Evolutionary conservation across 2,888 invertebrate genomes (phyloP), one percentile per base, ranked within the genome.

Genomic region (Drosophila tripunctata): DNA sequence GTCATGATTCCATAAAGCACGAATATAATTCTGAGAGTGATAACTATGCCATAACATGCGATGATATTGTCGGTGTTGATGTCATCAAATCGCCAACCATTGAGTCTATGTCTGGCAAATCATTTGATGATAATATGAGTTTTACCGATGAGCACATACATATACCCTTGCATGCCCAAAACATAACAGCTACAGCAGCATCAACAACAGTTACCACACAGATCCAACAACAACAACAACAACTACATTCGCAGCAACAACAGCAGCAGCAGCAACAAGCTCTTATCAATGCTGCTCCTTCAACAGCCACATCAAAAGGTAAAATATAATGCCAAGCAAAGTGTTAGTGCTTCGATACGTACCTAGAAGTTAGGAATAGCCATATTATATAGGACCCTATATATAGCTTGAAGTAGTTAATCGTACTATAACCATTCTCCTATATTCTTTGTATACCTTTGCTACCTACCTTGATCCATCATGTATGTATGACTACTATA

Each of bases 101-200:
- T 81, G 91, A 91, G 78, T 91, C 91, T 73, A 89, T 91, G 86
- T 91, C 91, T 45, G 91, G 91, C 65, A 91, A 89, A 87, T 91
- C 90, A 63, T 91, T 91, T 71, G 91, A 91, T 81, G 91, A 91
- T 75, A 91, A 90, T 88, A 83, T 90, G 76, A 91, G 90, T 83
- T 89, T 89, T 66, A 88, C 88, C 67, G 91, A 90, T 54, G 89
- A 90, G 78, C 88, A 89, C 35, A 74, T 27, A 33, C 71, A 67
- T 65, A 74, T 83, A 68, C 87, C 83, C 58, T 75, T 83, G 87
- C 88, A 88, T 88, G 87, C 64, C 67, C 88, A 87, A 71, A 71
- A 76, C 64, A 70, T 76, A 75, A 71, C 78, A 79, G 56, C 78
- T 65, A 65, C 67, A 51, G 63, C 64, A 60, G 57, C 75, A 64